Evolutionary conservation across 1,140 invertebrate species (phyloP).

Genomic region (Atopsyche davidsoni): DNA sequence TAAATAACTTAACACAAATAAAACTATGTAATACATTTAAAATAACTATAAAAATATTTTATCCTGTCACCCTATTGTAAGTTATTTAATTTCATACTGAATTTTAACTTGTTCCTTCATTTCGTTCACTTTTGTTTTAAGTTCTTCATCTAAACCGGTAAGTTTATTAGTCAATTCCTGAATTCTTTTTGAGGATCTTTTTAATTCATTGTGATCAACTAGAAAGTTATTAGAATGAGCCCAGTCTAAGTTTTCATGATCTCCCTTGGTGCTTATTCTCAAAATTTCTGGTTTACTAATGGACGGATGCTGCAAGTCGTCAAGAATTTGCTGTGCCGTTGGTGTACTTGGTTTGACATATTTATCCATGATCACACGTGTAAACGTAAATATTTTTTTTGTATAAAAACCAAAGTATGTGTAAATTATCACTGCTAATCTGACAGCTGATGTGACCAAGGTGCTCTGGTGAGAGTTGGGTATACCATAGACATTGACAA

Average conservation of each 20-base stretch:
- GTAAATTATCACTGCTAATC: too few relatives aligned
- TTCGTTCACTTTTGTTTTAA: slow-evolving; percentile 16
- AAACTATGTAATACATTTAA: slow-evolving; percentile 1
- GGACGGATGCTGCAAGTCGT: slow-evolving; percentile 18
- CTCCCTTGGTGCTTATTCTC: background rate
- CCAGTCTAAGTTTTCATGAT: slow-evolving; percentile 5
- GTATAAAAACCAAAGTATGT: too few relatives aligned
- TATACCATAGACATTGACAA: too few relatives aligned
- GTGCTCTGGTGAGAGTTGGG: too few relatives aligned
- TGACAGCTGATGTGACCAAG: too few relatives aligned
- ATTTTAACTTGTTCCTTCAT: slow-evolving; percentile 21
- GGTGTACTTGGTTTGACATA: slow-evolving; percentile 9
- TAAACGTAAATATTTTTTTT: too few relatives aligned
- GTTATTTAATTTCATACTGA: background rate
- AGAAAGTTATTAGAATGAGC: slow-evolving; percentile 20
- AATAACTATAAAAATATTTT: background rate
- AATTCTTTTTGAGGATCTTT: slow-evolving; percentile 12
- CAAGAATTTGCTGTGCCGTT: slow-evolving; percentile 18
- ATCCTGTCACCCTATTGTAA: background rate
- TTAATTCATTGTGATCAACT: slow-evolving; percentile 14
- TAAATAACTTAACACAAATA: slow-evolving; percentile 1
- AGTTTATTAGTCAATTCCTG: slow-evolving; percentile 8
- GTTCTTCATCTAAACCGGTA: slow-evolving; percentile 13
- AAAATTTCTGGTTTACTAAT: slow-evolving; percentile 6
- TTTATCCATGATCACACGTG: too few relatives aligned